Percentiles rank a stretch among this genome's conserved stretches.
Conservation (phyloP, 2,888 invertebrate species). For the Teleiodes luculella region DNA sequence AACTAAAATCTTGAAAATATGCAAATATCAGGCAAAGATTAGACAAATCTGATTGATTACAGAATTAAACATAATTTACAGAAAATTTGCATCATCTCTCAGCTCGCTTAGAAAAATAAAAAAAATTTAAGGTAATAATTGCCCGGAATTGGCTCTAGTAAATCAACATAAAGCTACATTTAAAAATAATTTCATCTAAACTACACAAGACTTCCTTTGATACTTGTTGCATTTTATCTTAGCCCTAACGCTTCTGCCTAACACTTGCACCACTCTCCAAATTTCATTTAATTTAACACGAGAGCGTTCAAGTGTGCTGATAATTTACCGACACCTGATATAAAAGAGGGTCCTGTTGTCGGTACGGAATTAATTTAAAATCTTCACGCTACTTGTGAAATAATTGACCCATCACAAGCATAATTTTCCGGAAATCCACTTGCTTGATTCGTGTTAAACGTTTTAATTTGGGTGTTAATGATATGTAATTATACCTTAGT, state of each 20-base stretch:
- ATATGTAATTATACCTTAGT: too few relatives aligned
- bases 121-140: too few relatives aligned
- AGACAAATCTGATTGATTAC: too few relatives aligned
- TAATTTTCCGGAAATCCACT: constrained; percentile 19
- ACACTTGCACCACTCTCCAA: constrained; percentile 43
- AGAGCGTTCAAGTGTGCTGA: constrained; percentile 66
- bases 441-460: neutral
- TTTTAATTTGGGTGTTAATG: neutral
- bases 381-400: constrained; percentile 43
- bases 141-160: too few relatives aligned
- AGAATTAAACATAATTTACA: too few relatives aligned
- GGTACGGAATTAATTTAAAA: constrained; percentile 61
- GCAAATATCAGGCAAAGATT: too few relatives aligned
- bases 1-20: too few relatives aligned
- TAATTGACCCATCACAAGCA: constrained; percentile 45
- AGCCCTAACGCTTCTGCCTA: neutral
- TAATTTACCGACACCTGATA: constrained; percentile 63
- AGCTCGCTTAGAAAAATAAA: too few relatives aligned
- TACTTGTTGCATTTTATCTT: neutral
- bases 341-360: constrained; percentile 45
- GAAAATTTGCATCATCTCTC: too few relatives aligned
- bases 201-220: too few relatives aligned
- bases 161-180: too few relatives aligned
- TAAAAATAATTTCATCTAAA: too few relatives aligned
- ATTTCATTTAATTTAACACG: constrained; percentile 69